Conservation (phyloP, 2,113 vertebrate genomes). For the Hemiscyllium ocellatum region DNA sequence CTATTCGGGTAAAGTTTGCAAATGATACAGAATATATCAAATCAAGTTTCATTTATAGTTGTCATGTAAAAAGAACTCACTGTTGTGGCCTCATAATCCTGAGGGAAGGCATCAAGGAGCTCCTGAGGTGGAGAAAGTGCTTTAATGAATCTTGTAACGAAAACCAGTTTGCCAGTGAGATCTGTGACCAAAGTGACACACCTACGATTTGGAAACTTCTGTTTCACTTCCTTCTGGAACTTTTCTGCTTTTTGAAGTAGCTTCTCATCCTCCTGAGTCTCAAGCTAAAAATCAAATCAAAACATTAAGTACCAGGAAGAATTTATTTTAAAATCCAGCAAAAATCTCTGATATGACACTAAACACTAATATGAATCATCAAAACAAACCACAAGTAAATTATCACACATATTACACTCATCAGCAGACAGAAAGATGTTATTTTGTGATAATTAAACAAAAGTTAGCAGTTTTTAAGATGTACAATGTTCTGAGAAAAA, state of each 20-base stretch:
- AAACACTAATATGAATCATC: background rate
- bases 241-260: slow-evolving; percentile 74
- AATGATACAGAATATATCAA: background rate
- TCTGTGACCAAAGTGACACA: slow-evolving; percentile 79
- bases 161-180: slow-evolving; percentile 79
- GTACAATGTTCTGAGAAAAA: background rate
- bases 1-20: background rate
- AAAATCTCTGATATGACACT: background rate
- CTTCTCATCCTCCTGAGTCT: slow-evolving; percentile 81
- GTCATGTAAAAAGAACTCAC: slow-evolving; percentile 56
- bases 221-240: slow-evolving; percentile 69
- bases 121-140: slow-evolving; percentile 79
- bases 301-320: background rate
- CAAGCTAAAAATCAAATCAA: slow-evolving; percentile 66
- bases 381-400: background rate
- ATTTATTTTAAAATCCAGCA: background rate
- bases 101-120: slow-evolving; percentile 61
- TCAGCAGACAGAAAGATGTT: background rate
- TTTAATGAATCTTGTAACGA: slow-evolving; percentile 79
- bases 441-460: background rate
- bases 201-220: slow-evolving; percentile 67
- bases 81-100: slow-evolving; percentile 60
- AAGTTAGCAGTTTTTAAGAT: background rate
- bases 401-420: background rate
- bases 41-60: background rate